phyloP scores from a whole-genome alignment of 2,797 vertebrate genomes.

The Manis pentadactyla region DNA sequence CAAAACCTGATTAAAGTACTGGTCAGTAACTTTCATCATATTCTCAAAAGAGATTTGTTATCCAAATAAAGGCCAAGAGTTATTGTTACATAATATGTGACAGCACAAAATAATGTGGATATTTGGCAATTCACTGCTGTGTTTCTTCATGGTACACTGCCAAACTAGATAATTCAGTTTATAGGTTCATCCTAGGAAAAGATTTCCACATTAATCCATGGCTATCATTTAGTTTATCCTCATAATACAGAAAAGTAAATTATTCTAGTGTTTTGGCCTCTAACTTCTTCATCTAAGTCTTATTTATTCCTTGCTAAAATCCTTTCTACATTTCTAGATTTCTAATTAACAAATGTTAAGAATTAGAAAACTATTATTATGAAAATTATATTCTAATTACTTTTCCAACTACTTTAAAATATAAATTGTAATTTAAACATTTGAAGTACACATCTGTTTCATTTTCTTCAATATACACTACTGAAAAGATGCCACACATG shows the following conservation, averaged over 20 bases:
- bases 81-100: background rate
- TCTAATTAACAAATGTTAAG: conserved; percentile 9
- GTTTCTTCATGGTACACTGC: background rate
- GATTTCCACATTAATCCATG: background rate
- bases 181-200: background rate
- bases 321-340: background rate
- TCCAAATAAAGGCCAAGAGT: background rate
- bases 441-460: background rate
- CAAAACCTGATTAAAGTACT: background rate
- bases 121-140: background rate
- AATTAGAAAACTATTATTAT: background rate
- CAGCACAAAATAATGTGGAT: background rate
- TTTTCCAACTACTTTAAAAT: conserved; percentile 5
- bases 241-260: background rate
- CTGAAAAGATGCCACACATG: background rate
- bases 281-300: background rate
- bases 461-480: background rate
- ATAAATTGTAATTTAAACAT: background rate
- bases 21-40: background rate
- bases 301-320: background rate
- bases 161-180: background rate
- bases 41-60: background rate
- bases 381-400: background rate
- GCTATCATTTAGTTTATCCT: background rate
- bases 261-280: background rate